These are phyloP conservation scores for Chromobotia macracanthus DNA, from an alignment of 2,797 vertebrate species.

Conservation along the genomic window DNA sequence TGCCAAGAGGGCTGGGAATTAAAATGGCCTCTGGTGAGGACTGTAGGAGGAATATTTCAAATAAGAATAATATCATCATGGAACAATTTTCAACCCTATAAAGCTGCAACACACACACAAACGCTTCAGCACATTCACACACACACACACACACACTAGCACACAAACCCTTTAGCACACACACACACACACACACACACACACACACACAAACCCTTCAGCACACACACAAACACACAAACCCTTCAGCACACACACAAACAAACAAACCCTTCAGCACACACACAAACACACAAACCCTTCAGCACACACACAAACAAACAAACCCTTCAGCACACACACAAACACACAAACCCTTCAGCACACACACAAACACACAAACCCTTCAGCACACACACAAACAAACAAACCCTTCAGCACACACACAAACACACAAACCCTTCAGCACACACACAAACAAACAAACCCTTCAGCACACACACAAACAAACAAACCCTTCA, in stretches of 20 bases:
- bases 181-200: constrained; percentile 45
- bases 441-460: constrained; percentile 2
- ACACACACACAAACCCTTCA: neutral
- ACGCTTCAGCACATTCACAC: constrained; percentile 26
- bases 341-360: too few species aligned
- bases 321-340: too few species aligned
- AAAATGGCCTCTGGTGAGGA: constrained; percentile 65
- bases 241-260: too few species aligned
- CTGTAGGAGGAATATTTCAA: constrained; percentile 70
- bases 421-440: constrained; percentile 39
- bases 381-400: too few species aligned
- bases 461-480: too few species aligned
- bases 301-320: too few species aligned
- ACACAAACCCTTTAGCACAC: neutral
- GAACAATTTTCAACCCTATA: constrained; percentile 72
- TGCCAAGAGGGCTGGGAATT: constrained; percentile 65
- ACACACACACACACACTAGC: constrained; percentile 26
- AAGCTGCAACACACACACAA: constrained; percentile 55
- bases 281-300: too few species aligned
- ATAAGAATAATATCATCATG: constrained; percentile 69
- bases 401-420: too few species aligned
- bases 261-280: too few species aligned
- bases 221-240: too few species aligned
- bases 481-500: constrained; percentile 34
- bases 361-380: too few species aligned